Percentiles rank a stretch among this genome's conserved stretches.
Evolutionary conservation across 64 coral and sea anemone species (phyloP).

Genomic region (Stylophora pistillata): DNA sequence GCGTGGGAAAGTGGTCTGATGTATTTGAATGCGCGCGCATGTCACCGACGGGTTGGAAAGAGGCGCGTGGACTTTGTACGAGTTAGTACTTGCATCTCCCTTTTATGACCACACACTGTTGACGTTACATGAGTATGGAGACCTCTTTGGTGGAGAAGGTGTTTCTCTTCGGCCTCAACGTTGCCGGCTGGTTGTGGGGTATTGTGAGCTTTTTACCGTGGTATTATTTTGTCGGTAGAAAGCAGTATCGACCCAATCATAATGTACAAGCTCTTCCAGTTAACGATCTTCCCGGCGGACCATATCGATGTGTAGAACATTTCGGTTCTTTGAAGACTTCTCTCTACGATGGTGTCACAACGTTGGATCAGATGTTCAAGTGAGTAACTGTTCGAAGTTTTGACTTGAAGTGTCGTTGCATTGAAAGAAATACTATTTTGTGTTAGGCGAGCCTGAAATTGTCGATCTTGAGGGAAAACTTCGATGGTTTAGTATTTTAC

Average conservation of each 20-base stretch:
- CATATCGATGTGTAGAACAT: slow-evolving; percentile 89
- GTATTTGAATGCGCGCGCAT: slow-evolving; percentile 48
- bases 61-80: slow-evolving; percentile 66
- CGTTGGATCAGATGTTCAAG: slow-evolving; percentile 97
- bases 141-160: slow-evolving; percentile 80
- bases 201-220: slow-evolving; percentile 86
- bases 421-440: neutral
- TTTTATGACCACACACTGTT: neutral
- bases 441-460: neutral
- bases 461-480: neutral
- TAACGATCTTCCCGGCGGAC: slow-evolving; percentile 66
- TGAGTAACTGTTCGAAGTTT: slow-evolving; percentile 27
- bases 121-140: slow-evolving; percentile 47
- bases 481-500: too few relatives aligned
- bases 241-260: slow-evolving; percentile 42
- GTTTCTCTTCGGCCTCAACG: slow-evolving; percentile 85
- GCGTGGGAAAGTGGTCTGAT: neutral
- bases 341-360: slow-evolving; percentile 82
- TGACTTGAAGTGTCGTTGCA: neutral
- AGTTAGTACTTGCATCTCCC: neutral
- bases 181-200: slow-evolving; percentile 93
- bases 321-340: slow-evolving; percentile 79
- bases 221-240: slow-evolving; percentile 89
- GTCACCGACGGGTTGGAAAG: neutral
- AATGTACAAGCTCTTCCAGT: slow-evolving; percentile 77